Evolutionary conservation across 2,888 invertebrate species (phyloP), one percentile per base, ranked within the genome.

Genomic region (Leucophenga maculata): DNA sequence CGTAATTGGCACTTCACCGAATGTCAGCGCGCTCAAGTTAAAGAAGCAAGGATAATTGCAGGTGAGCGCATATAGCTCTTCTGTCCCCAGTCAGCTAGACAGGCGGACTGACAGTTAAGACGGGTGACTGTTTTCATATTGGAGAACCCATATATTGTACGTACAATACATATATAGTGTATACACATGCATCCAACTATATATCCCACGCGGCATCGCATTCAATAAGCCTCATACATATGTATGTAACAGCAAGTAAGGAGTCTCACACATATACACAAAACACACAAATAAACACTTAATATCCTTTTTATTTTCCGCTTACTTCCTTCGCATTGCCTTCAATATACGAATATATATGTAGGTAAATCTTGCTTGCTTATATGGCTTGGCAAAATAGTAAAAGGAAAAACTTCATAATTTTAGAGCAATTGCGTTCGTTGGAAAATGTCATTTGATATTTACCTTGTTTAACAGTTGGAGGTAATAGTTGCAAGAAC

Each of bases 1-100:
- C 26, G 48, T 64, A 64, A 64, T 64, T 64, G 48, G 62, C 22
- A 48, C 62, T 64, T 64, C 62, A 64, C 46, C 46, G 46, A 46
- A 22, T 32, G 46, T 62, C 62, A 46, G 32, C 62, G 50, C 50
- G 13, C 11, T 39, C 16, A 50, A 50, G 50, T 50, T 39, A 22
- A 55, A 6, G 9, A 59, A 14, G 16, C 16, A n/a, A 3, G 55
- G 20, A 22, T 59, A 59, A 59, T 32, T 59, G 32, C 59, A 59
- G 59, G 59, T 59, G 32, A 59, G 59, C n/a, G 18, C 32, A 31
- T 9, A 20, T 13, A 50, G n/a, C 16, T 6, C 14, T 50, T n/a
- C 39, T 11, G 39, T 39, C 8, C 39, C 39, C 14, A 18, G 50
- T 16, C 50, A 50, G n/a, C 6, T 18, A 50, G 50, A 50, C 14